Evolutionary conservation across 2,797 vertebrate species (phyloP).

Genomic region (Notolepis coatsorum): DNA sequence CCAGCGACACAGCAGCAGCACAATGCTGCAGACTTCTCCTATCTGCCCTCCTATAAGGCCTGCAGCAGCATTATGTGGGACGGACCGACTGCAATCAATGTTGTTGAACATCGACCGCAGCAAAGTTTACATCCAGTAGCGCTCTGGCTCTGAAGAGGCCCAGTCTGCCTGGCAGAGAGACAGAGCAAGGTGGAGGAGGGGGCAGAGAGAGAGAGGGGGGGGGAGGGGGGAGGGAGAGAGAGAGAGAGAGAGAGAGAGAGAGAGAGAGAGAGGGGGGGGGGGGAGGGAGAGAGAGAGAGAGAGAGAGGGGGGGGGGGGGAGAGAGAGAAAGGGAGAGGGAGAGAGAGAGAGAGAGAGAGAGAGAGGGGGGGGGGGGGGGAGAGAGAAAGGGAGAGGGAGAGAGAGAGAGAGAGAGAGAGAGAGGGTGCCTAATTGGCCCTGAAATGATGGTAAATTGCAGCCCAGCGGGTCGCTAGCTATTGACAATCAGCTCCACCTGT

Average conservation of each 20-base stretch:
- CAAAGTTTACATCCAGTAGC: constrained; percentile 11
- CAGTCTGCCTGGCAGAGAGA: too few species aligned
- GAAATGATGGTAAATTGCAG: constrained; percentile 48
- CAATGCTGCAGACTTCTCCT: neutral
- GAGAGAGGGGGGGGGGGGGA: constrained; percentile 1
- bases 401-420: constrained; percentile 12
- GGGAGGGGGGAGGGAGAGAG: neutral
- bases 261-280: constrained; percentile 1
- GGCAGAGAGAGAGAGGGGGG: neutral
- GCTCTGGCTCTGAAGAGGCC: too few species aligned
- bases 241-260: neutral
- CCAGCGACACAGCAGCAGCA: neutral
- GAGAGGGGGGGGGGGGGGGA: neutral
- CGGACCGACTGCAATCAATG: constrained; percentile 24
- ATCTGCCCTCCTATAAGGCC: neutral
- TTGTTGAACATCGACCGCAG: constrained; percentile 13
- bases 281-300: constrained; percentile 23
- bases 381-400: neutral
- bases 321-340: neutral
- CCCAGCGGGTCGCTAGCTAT: constrained; percentile 17
- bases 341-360: neutral
- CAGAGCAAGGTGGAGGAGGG: neutral
- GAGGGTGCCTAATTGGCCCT: constrained; percentile 44
- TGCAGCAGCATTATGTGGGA: neutral
- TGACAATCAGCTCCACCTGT: constrained; percentile 6